Evolutionary conservation across 2,888 invertebrate species (phyloP), one percentile per base, ranked within the genome.

Genomic region (Emmelina monodactyla): DNA sequence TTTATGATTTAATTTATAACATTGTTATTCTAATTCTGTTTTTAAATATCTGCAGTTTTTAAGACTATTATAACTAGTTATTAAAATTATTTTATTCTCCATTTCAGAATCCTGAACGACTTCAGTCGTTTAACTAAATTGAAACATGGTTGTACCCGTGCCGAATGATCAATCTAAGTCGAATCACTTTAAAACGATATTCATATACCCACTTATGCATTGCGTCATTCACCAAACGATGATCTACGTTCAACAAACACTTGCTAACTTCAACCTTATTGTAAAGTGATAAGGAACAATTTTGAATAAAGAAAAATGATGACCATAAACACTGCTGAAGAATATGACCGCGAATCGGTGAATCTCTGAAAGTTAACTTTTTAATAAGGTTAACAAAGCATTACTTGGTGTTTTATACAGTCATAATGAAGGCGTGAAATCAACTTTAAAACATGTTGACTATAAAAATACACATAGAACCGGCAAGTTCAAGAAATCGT

Each of bases 221-320:
- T 75, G 70, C 76, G 75, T 76, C 76, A 78, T 68, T 59, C 25
- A n/a, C n/a, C n/a, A n/a, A n/a, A n/a, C n/a, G n/a, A n/a, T n/a
- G n/a, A n/a, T n/a, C n/a, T n/a, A n/a, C n/a, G n/a, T n/a, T n/a
- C n/a, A n/a, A n/a, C n/a, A 25, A 25, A 25, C 11, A 25, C 3
- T 10, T n/a, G n/a, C 25, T 3, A 9, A 25, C 11, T 25, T 4
- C 4, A 25, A 4, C 25, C 25, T 10, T 25, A 25, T 3, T 11
- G 3, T 11, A 25, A 25, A 4, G 25, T 3, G 3, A 25, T 25
- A 25, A 25, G 11, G n/a, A 25, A 19, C n/a, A 25, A 25, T 11
- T 25, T 25, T 10, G 6, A 25, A n/a, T 11, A 25, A 7, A 3
- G 25, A 10, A 3, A 5, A 9, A 4, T 25, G 25, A 70, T 73